These are phyloP conservation scores for Trichopria drosophilae DNA, from an alignment of 2,888 invertebrate species.

Conservation along the genomic window DNA sequence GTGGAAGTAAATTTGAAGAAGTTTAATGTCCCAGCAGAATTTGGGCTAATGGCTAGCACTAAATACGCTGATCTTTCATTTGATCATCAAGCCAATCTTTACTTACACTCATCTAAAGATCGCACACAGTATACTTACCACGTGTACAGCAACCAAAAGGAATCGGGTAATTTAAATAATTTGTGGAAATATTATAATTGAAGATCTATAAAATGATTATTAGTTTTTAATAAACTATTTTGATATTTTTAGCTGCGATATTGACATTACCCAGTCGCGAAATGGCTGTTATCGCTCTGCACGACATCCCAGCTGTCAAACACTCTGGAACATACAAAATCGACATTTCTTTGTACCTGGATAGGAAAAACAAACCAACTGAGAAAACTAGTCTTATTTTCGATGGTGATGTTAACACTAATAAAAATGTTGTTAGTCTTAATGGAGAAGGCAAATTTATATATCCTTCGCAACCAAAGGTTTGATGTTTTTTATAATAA, in stretches of 20 bases:
- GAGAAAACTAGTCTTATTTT: constrained; percentile 67
- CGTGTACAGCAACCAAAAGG: constrained; percentile 67
- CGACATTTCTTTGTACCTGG: constrained; percentile 69
- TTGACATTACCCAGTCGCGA: constrained; percentile 71
- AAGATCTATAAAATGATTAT: neutral
- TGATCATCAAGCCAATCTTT: constrained; percentile 73
- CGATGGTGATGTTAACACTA: constrained; percentile 61
- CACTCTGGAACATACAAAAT: constrained; percentile 65
- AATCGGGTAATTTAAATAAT: constrained; percentile 59
- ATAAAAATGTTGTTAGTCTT: constrained; percentile 59
- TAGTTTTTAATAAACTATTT: neutral
- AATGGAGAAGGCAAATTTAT: constrained; percentile 67
- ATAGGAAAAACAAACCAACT: constrained; percentile 72
- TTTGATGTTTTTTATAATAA: no score
- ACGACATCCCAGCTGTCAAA: constrained; percentile 51
- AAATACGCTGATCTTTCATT: constrained; percentile 64
- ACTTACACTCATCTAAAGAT: constrained; percentile 67
- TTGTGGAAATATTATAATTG: constrained; percentile 2
- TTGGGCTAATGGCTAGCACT: constrained; percentile 70
- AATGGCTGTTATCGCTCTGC: constrained; percentile 64
- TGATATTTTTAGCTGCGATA: constrained; percentile 60
- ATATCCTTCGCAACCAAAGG: constrained; percentile 70
- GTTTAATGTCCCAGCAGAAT: constrained; percentile 74
- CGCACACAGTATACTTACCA: constrained; percentile 74
- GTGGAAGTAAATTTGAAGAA: constrained; percentile 73